phyloP scores from a whole-genome alignment of 1,140 invertebrate species.

The Marisa cornuarietis region DNA sequence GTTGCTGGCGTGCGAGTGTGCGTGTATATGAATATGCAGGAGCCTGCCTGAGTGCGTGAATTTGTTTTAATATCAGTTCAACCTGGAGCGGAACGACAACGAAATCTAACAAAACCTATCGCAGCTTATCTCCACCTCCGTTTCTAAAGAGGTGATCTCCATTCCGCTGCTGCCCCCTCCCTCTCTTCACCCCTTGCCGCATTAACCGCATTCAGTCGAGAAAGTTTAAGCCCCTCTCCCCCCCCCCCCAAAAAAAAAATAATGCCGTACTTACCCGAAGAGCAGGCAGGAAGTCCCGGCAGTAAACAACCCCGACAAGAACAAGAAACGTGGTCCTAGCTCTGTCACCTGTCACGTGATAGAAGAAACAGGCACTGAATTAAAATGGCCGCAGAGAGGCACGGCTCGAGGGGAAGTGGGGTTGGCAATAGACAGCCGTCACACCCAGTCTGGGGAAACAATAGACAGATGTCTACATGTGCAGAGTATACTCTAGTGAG shows the following conservation, averaged over 20 bases:
- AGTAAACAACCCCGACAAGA: slow-evolving; percentile 85
- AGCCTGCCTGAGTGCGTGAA: background rate
- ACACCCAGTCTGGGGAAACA: too few relatives aligned
- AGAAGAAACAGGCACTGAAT: background rate
- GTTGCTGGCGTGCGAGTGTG: background rate
- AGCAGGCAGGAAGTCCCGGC: slow-evolving; percentile 70
- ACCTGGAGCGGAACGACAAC: background rate
- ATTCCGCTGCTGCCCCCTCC: too few relatives aligned
- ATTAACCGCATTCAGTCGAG: background rate
- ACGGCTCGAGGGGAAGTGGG: too few relatives aligned
- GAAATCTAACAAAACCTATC: background rate
- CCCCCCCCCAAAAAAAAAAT: background rate
- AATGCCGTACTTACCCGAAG: slow-evolving; percentile 75
- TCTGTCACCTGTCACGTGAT: slow-evolving; percentile 72
- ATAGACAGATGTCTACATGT: too few relatives aligned
- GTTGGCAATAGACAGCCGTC: too few relatives aligned
- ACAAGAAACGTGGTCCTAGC: slow-evolving; percentile 85
- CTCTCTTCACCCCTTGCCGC: too few relatives aligned
- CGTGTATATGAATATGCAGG: background rate
- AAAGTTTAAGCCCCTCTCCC: background rate
- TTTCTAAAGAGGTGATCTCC: background rate
- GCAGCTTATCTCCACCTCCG: background rate
- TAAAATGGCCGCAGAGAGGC: too few relatives aligned
- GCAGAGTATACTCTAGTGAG: too few relatives aligned
- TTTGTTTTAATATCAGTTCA: background rate